Conservation (phyloP, 2,797 vertebrate genomes). For the Danio albolineatus region DNA sequence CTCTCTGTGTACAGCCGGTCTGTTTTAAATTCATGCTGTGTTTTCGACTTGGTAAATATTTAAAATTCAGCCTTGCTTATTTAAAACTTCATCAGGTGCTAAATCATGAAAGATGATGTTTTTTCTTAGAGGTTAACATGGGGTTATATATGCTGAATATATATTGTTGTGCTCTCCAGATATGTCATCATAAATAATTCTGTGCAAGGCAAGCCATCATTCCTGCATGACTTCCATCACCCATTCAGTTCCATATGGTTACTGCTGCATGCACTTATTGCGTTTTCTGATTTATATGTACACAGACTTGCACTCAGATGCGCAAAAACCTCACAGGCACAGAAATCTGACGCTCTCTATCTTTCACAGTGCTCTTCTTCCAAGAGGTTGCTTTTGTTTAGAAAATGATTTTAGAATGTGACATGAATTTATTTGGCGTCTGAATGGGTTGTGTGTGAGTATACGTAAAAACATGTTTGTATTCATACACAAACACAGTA, state of each 20-base stretch:
- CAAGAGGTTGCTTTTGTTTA: slow-evolving; percentile 19
- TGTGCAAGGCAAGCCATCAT: not conserved
- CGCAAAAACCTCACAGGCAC: not conserved
- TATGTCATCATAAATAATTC: slow-evolving; percentile 27
- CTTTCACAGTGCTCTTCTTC: slow-evolving; percentile 13
- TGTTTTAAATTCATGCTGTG: not conserved
- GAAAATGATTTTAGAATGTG: slow-evolving; percentile 5
- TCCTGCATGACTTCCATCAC: slow-evolving; percentile 24
- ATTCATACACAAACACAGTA: not conserved
- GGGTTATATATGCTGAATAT: not conserved
- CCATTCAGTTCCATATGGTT: slow-evolving; percentile 34
- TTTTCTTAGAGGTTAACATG: not conserved
- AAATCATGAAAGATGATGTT: not conserved
- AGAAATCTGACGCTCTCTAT: not conserved
- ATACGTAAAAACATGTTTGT: not conserved
- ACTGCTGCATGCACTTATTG: slow-evolving; percentile 21
- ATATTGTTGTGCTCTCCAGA: slow-evolving; percentile 1
- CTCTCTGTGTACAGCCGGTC: not conserved
- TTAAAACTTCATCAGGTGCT: not conserved
- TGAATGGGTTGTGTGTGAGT: not conserved
- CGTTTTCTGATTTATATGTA: slow-evolving; percentile 34
- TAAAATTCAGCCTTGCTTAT: not conserved
- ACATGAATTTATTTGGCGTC: slow-evolving; percentile 11
- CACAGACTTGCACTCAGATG: not conserved
- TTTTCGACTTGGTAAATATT: not conserved